Evolutionary conservation across 2,888 invertebrate species (phyloP), one percentile per base, ranked within the genome.

Genomic region (Herminia tarsipennalis): DNA sequence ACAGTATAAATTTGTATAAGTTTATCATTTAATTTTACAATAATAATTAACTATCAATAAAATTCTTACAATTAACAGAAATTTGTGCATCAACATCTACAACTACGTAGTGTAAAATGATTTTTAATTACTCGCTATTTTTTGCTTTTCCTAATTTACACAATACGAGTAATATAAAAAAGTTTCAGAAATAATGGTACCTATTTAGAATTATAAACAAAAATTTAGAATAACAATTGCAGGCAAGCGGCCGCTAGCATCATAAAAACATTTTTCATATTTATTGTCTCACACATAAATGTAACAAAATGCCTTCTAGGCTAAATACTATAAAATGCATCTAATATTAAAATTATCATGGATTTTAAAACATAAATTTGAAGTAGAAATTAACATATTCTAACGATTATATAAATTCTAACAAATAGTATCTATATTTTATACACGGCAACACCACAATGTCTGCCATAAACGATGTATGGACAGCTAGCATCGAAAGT

Each of bases 21-120:
- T 49, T 60, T 57, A 67, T 44, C n/a, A 57, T 76, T 74, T 71
- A 70, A 60, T 62, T 70, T 66, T 68, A 70, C 53, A 73, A 70
- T 72, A 62, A 50, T 55, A 59, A 50, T 55, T 61, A 66, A 66
- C 66, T 66, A 66, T 60, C 18, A 57, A 63, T 67, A 70, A 76
- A 74, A 63, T 57, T 71, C 69, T 76, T 70, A 71, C 29, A 37
- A 55, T 34, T 77, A 86, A 87, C 83, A 78, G 48, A 86, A 83
- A 69, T 72, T 77, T 83, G 89, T 88, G 89, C 88, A 83, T 74
- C 76, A 88, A 89, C 88, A 78, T 73, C 89, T 90, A 88, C 83
- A 42, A 45, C 87, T 89, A 88, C 84, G 54, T 66, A 83, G 86
- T 88, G 88, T 81, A 78, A 64, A 64, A 64, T 61, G 42, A 64